Evolutionary conservation across 1,140 invertebrate genomes (phyloP).

Genomic region (Arion vulgaris): DNA sequence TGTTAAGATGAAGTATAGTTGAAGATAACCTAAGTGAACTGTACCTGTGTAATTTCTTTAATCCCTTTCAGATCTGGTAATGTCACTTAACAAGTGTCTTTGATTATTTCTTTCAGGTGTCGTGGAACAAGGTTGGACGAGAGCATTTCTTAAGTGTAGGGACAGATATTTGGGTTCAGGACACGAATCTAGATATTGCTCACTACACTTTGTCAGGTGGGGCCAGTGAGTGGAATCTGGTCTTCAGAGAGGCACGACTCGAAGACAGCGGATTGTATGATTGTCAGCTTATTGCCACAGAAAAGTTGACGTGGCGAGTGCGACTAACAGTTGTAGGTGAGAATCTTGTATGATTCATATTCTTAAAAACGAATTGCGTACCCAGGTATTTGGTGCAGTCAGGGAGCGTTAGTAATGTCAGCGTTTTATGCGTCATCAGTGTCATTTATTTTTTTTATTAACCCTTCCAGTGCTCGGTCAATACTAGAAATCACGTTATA

Average conservation of each 20-base stretch:
- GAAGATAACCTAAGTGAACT: no score
- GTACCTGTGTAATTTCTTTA: no score
- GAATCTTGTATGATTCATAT: not conserved
- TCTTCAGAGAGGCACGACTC: constrained; percentile 42
- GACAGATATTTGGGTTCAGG: constrained; percentile 44
- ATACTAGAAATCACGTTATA: no score
- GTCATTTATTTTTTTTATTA: no score
- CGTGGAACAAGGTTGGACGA: constrained; percentile 42
- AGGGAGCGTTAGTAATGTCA: no score
- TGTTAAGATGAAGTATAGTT: no score
- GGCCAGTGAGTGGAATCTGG: constrained; percentile 47
- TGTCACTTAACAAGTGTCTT: no score
- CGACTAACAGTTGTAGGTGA: constrained; percentile 46
- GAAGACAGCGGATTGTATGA: constrained; percentile 49
- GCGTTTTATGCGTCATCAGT: no score
- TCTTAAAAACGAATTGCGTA: not conserved
- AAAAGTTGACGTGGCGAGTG: constrained; percentile 41
- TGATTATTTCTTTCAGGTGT: constrained; percentile 38
- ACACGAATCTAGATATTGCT: constrained; percentile 38
- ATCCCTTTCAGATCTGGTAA: no score
- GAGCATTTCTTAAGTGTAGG: constrained; percentile 50
- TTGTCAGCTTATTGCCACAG: constrained; percentile 47
- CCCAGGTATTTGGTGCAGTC: no score
- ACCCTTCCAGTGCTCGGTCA: no score
- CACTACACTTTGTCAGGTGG: constrained; percentile 75